A percentile compares a stretch with the other conserved stretches of the same genome.
Conservation (phyloP, 1,140 invertebrate species). For the Medauroidea extradentata region DNA sequence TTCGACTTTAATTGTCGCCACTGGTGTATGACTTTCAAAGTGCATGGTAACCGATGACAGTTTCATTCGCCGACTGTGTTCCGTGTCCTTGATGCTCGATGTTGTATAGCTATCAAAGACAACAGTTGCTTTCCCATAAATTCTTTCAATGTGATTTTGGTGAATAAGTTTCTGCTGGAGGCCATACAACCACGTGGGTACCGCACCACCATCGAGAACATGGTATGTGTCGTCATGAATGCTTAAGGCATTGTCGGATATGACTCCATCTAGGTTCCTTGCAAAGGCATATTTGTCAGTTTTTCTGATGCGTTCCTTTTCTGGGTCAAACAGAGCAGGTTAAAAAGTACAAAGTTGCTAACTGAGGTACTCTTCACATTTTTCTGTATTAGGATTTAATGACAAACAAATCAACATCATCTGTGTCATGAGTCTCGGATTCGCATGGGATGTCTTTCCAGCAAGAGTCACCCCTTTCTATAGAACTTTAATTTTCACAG, state of each 20-base stretch:
- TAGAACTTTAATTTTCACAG: neutral
- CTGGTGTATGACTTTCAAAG: too few relatives aligned
- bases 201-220: conserved; percentile 5
- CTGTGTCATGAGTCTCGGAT: neutral
- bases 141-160: too few relatives aligned
- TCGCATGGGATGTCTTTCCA: neutral
- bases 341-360: neutral
- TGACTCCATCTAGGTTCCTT: neutral
- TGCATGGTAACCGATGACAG: too few relatives aligned
- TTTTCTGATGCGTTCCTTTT: neutral
- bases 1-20: conserved; percentile 1
- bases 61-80: too few relatives aligned
- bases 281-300: conserved; percentile 1
- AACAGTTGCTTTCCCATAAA: too few relatives aligned
- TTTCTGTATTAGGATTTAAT: neutral
- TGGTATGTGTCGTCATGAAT: neutral
- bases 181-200: neutral
- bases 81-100: too few relatives aligned
- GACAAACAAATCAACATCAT: neutral
- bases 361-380: neutral
- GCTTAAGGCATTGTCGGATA: neutral
- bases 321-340: conserved; percentile 1
- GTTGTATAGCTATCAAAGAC: too few relatives aligned
- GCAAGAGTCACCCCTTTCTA: neutral
- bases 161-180: neutral